Evolutionary conservation across 2,888 invertebrate species (phyloP).

Genomic region (Lasioglossum zephyrum): DNA sequence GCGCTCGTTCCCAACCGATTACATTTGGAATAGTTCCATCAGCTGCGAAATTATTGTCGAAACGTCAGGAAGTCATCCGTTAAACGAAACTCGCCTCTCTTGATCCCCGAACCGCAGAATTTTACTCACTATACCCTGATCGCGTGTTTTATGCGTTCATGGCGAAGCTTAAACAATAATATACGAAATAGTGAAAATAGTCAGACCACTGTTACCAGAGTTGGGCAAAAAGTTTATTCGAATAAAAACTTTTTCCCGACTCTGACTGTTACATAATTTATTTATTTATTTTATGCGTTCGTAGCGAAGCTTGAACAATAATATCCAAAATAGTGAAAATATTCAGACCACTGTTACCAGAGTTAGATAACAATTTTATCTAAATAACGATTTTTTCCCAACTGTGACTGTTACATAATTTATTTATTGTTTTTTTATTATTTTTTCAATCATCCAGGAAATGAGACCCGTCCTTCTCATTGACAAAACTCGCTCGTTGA

Average conservation of each 20-base stretch:
- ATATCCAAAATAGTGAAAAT: too few species aligned
- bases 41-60: background rate
- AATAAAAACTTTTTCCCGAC: too few species aligned
- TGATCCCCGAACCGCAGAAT: background rate
- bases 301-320: too few species aligned
- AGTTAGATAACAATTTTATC: too few species aligned
- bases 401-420: background rate
- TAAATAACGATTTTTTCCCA: too few species aligned
- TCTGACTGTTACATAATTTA: too few species aligned
- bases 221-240: too few species aligned
- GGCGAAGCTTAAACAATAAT: background rate
- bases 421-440: background rate
- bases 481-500: background rate
- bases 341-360: too few species aligned
- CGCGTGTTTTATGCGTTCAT: background rate
- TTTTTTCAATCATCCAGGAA: background rate
- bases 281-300: too few species aligned
- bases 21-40: conserved; percentile 5
- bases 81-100: background rate
- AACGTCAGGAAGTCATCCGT: background rate
- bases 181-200: background rate
- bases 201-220: too few species aligned
- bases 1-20: conserved; percentile 8
- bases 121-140: background rate
- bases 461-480: background rate